Evolutionary conservation across 2,113 vertebrate genomes (phyloP), one percentile per base, ranked within the genome.

Genomic region (Pongo pygmaeus): DNA sequence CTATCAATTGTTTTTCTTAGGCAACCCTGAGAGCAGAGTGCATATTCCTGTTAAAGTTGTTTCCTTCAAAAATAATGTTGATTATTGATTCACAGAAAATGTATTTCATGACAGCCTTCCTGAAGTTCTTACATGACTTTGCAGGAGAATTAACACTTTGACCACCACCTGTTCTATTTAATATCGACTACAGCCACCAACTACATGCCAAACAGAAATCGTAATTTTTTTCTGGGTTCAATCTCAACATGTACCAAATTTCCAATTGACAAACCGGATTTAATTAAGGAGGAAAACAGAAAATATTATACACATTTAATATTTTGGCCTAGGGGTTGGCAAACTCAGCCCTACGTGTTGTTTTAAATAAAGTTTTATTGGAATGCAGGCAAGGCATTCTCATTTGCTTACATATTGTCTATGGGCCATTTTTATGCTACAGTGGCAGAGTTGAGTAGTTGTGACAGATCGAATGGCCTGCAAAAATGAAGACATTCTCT

Each of bases 31-130:
- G 23, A 92, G 50, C 43, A 77, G 2, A 79, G 13, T n/a, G 90
- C 43, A 50, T 17, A 92, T 79, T 83, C 97, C 46, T 92, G 20
- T 81, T 90, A 46, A 93, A 92, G 38, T 94, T 86, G 2, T 91
- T 96, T 92, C 46, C 52, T 97, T 95, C 23, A 79, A 35, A 96
- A 97, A 94, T 90, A 79, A 55, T 87, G 85, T 16, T 91, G 48
- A 93, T 77, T 95, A 83, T 10, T 48, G 25, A 97, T 78, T 97
- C 78, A 48, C 12, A 85, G 81, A 86, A 94, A 96, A 59, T 74
- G 40, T 77, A 59, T 96, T 86, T 92, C 69, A 91, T 55, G 46
- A 69, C 52, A 91, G 40, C 30, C 88, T 97, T 93, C 32, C 52
- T 55, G 40, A 61, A 84, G 9, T 92, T 94, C 57, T 93, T 48